These are phyloP conservation scores for Leiothrix lutea DNA, from an alignment of 2,113 vertebrate species.

Conservation along the genomic window DNA sequence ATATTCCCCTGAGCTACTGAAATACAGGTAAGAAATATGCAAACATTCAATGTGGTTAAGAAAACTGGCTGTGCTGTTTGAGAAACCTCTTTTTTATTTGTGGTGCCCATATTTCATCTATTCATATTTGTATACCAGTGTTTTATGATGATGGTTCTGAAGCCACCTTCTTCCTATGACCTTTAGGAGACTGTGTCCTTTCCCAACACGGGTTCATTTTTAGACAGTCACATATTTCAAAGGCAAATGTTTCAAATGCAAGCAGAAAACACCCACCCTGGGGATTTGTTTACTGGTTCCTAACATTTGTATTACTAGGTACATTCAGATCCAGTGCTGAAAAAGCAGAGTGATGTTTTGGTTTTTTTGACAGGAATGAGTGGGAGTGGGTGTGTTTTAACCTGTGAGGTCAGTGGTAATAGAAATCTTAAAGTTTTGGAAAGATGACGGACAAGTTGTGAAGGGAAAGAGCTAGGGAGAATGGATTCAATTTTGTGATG, in stretches of 20 bases:
- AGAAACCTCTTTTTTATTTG: background rate
- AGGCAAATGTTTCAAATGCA: background rate
- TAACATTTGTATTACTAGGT: background rate
- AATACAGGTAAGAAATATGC: conserved; percentile 82
- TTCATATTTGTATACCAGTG: background rate
- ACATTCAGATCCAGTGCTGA: background rate
- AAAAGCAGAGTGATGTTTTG: background rate
- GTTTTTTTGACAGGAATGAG: background rate
- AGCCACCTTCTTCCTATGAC: background rate
- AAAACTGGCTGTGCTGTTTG: background rate
- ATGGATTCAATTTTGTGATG: background rate
- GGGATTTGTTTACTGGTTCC: background rate
- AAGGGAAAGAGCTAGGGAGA: background rate
- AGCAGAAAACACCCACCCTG: background rate
- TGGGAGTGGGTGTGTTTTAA: background rate
- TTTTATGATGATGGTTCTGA: background rate
- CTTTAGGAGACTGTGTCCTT: background rate
- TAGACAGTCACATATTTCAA: background rate
- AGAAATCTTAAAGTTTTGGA: background rate
- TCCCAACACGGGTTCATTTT: background rate
- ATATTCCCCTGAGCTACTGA: conserved; percentile 88
- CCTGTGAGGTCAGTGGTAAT: background rate
- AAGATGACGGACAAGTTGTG: background rate
- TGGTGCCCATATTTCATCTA: background rate
- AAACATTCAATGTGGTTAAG: background rate